Percentiles rank a stretch among this genome's conserved stretches.
Conservation (phyloP, 2,888 invertebrate species). For the Litoditis marina region DNA sequence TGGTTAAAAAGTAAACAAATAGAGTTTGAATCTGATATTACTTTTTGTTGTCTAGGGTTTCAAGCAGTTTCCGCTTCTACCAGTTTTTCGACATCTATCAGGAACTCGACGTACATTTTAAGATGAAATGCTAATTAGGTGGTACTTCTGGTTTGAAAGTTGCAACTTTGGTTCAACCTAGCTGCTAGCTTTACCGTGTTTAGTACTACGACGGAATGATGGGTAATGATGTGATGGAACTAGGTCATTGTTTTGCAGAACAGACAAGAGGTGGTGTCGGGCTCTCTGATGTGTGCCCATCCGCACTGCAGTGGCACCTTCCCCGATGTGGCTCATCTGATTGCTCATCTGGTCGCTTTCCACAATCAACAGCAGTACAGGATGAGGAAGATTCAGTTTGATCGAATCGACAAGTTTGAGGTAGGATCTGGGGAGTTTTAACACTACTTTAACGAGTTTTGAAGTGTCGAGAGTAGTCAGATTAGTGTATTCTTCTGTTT, state of each 20-base stretch:
- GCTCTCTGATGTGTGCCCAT: slow-evolving; percentile 13
- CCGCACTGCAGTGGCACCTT: slow-evolving; percentile 16
- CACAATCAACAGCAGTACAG: slow-evolving; percentile 18
- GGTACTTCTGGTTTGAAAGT: too few species aligned
- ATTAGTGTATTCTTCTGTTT: neutral
- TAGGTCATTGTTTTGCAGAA: neutral
- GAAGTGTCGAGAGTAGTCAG: neutral
- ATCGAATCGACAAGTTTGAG: slow-evolving; percentile 10
- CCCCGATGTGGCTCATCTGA: slow-evolving; percentile 13
- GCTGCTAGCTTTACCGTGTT: too few species aligned
- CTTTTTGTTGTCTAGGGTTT: too few species aligned
- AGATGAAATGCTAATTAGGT: too few species aligned
- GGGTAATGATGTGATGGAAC: neutral
- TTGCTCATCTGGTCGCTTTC: slow-evolving; percentile 19
- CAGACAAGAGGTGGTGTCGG: neutral
- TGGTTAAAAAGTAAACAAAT: too few species aligned
- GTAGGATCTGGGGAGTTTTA: neutral
- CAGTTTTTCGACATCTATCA: too few species aligned
- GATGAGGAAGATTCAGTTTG: slow-evolving; percentile 11
- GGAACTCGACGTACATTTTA: too few species aligned
- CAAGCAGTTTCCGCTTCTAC: too few species aligned
- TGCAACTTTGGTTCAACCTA: too few species aligned
- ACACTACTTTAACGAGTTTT: neutral
- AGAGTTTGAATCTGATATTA: too few species aligned
- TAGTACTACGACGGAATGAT: too few species aligned